phyloP scores from a whole-genome alignment of 2,888 invertebrate genomes.

The Polydrusus cervinus region DNA sequence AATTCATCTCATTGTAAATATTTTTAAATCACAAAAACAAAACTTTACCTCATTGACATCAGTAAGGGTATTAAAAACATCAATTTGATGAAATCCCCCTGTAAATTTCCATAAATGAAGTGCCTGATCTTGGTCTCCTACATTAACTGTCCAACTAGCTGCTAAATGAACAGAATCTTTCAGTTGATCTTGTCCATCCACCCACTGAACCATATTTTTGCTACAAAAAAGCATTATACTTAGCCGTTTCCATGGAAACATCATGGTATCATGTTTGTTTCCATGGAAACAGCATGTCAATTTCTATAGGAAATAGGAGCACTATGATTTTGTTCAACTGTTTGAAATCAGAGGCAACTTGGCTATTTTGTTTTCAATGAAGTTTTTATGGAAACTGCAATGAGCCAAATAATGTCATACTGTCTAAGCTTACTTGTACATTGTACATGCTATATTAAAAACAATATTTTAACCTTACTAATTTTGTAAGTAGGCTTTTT shows the following conservation, averaged over 20 bases:
- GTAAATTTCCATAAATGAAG: slow-evolving; percentile 97
- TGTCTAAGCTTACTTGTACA: not conserved
- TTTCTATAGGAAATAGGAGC: too few species aligned
- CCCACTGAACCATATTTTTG: slow-evolving; percentile 84
- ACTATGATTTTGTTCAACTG: too few species aligned
- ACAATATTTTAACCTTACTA: slow-evolving; percentile 81
- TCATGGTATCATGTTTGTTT: not conserved
- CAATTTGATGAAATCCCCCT: slow-evolving; percentile 92
- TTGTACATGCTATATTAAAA: too few species aligned
- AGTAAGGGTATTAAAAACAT: slow-evolving; percentile 82
- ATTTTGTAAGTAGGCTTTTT: slow-evolving; percentile 89
- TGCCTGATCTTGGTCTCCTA: slow-evolving; percentile 98
- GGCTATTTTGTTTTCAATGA: not conserved
- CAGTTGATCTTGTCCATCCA: slow-evolving; percentile 82
- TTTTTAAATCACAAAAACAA: not conserved
- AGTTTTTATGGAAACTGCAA: not conserved
- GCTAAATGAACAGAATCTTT: slow-evolving; percentile 84
- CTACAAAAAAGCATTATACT: slow-evolving; percentile 70
- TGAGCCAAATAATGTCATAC: not conserved
- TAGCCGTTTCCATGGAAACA: not conserved
- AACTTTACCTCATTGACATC: slow-evolving; percentile 78
- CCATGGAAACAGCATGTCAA: not conserved
- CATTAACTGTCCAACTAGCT: slow-evolving; percentile 96
- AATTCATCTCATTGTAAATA: not conserved
- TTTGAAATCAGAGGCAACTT: too few species aligned